phyloP scores from a whole-genome alignment of 1,140 invertebrate genomes.

The Harpegnathos saltator region DNA sequence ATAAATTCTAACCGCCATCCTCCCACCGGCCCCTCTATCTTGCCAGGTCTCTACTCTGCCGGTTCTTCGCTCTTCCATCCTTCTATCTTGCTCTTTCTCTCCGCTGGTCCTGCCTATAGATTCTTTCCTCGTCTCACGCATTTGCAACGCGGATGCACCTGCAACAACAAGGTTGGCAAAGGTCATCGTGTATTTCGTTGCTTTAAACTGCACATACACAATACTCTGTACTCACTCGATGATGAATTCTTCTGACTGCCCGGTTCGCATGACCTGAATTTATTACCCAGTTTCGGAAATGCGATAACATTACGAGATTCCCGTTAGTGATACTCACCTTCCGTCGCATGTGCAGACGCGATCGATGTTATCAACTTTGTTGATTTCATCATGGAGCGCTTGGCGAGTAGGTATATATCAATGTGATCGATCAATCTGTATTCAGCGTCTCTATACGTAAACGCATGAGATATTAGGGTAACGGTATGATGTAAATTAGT shows the following conservation, averaged over 20 bases:
- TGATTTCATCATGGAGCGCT: not conserved
- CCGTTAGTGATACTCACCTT: constrained; percentile 28
- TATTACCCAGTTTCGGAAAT: constrained; percentile 57
- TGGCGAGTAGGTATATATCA: not conserved
- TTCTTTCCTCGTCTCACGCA: constrained; percentile 40
- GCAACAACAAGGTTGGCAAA: constrained; percentile 76
- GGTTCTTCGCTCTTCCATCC: constrained; percentile 42
- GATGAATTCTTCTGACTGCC: constrained; percentile 48
- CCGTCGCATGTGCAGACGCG: constrained; percentile 11
- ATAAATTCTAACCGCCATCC: constrained; percentile 84
- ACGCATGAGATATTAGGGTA: not conserved
- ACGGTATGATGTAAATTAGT: not conserved
- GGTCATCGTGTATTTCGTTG: constrained; percentile 63
- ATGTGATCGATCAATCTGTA: constrained; percentile 2
- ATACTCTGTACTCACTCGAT: constrained; percentile 57
- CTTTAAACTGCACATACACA: constrained; percentile 39
- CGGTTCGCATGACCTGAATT: constrained; percentile 45
- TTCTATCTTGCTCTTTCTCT: constrained; percentile 65
- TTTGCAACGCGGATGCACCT: constrained; percentile 75
- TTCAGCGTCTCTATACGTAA: not conserved
- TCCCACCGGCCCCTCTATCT: constrained; percentile 74
- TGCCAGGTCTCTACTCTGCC: constrained; percentile 56
- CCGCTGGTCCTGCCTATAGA: constrained; percentile 52
- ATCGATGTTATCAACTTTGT: not conserved
- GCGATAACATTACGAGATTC: constrained; percentile 41